Base-by-base conservation (phyloP, 1,140 invertebrate species). In the Trichoplusia ni region DNA sequence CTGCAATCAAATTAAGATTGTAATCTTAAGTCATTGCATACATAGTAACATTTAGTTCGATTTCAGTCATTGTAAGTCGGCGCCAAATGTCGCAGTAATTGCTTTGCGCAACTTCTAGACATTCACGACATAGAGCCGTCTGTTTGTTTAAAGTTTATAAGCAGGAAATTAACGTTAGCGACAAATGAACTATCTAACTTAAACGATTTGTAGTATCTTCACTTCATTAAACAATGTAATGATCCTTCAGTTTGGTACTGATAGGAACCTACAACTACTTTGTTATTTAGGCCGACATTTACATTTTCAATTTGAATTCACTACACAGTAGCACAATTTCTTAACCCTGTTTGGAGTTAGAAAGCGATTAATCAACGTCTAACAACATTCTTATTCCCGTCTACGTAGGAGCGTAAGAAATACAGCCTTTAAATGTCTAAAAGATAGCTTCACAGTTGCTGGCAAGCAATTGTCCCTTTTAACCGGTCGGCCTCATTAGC, bases 401-500 rank as follows among this genome's bases (percentile, higher is more conserved):
- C 59, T 61, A 58, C 18, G 38, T 64, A 69, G 49, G 56, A 75
- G 64, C 60, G 68, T 58, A 73, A 76, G 79, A 82, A 85, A 79
- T 78, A 77, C 73, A 75, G 72, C 66, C 71, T 82, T 73, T 81
- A 75, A 82, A 77, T 75, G 72, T 75, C 74, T 78, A 68, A 75
- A 82, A 81, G 77, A 79, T 82, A 80, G 69, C 75, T 77, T 66
- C 63, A 71, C 66, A 75, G 67, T 73, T 65, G 62, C 74, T 70
- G 66, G 69, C 77, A 76, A 78, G 71, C 81, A 83, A 84, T 83
- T 83, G 80, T 84, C 73, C 81, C 73, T 77, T 72, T 81, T 73
- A 81, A 81, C 80, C 75, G 75, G 73, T 69, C 77, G 76, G 69
- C 63, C 81, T 88, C 83, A 88, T 86, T 86, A 86, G 82, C 82